Conservation (phyloP, 1,140 invertebrate genomes). For the Trichonephila inaurata region DNA sequence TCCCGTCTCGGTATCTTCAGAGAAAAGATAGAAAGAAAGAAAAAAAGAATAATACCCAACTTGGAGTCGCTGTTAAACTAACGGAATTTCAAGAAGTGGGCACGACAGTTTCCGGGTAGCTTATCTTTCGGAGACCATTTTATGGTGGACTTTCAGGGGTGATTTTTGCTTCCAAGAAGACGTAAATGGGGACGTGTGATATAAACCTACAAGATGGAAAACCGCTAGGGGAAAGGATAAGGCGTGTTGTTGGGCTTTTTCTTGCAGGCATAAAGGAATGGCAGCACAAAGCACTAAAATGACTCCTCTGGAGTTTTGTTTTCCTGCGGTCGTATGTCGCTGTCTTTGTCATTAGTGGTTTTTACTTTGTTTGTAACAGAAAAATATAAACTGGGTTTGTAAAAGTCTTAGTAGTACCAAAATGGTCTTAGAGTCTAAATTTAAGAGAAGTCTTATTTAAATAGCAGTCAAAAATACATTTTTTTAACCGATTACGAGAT, state of each 20-base stretch:
- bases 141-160: conserved; percentile 30
- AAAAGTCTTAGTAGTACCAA: too few species aligned
- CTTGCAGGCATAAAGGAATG: neutral
- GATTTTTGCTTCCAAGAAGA: conserved; percentile 11
- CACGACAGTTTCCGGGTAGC: conserved; percentile 17
- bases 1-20: neutral
- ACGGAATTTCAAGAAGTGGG: conserved; percentile 50
- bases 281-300: neutral
- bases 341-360: neutral
- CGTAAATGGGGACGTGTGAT: conserved; percentile 17
- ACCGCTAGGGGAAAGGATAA: conserved; percentile 33
- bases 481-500: too few species aligned
- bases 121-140: conserved; percentile 37
- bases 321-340: too few species aligned
- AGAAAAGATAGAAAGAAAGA: neutral
- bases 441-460: too few species aligned
- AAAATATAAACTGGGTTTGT: neutral
- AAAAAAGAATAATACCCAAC: neutral
- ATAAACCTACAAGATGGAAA: conserved; percentile 17
- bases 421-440: too few species aligned
- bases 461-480: too few species aligned
- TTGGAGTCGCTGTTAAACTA: conserved; percentile 37
- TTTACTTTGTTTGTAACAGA: neutral
- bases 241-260: neutral
- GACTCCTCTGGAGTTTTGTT: too few species aligned